phyloP scores from a whole-genome alignment of 2,888 invertebrate genomes.

The Scaptomyza reducta region DNA sequence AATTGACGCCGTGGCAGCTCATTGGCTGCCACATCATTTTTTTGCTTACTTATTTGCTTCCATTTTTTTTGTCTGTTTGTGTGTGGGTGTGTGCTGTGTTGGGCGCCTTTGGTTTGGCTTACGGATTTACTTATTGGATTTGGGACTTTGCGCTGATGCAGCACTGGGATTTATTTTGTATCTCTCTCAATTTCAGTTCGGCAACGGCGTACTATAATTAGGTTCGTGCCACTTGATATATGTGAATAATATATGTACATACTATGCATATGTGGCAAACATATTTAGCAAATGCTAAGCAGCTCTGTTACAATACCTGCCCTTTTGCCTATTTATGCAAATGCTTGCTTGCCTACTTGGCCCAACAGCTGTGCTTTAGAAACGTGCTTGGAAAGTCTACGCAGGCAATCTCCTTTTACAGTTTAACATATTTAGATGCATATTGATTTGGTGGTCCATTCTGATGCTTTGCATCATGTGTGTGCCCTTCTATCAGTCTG shows the following conservation, averaged over 20 bases:
- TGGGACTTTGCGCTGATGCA: slow-evolving; percentile 76
- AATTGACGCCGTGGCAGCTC: slow-evolving; percentile 39
- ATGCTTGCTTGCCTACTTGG: slow-evolving; percentile 25
- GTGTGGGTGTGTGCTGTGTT: slow-evolving; percentile 6
- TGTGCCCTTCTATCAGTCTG: slow-evolving; percentile 32
- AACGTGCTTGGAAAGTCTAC: slow-evolving; percentile 60
- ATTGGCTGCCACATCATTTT: slow-evolving; percentile 28
- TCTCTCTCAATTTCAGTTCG: slow-evolving; percentile 34
- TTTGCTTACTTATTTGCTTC: slow-evolving; percentile 2
- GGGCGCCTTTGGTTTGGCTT: slow-evolving; percentile 28
- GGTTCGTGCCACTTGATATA: slow-evolving; percentile 59
- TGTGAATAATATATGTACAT: slow-evolving; percentile 1
- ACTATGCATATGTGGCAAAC: slow-evolving; percentile 3
- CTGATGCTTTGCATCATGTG: slow-evolving; percentile 6
- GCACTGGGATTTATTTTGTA: slow-evolving; percentile 66
- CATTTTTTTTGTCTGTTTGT: slow-evolving; percentile 10
- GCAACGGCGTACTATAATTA: slow-evolving; percentile 58
- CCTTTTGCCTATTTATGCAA: slow-evolving; percentile 64
- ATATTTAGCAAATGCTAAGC: slow-evolving; percentile 11
- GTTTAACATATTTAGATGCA: slow-evolving; percentile 70
- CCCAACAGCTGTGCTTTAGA: slow-evolving; percentile 15
- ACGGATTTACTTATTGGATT: slow-evolving; percentile 76
- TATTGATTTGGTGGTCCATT: slow-evolving; percentile 76
- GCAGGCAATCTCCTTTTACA: slow-evolving; percentile 13
- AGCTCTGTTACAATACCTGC: slow-evolving; percentile 50